These are phyloP conservation scores for Martes martes DNA, from an alignment of 2,113 vertebrate genomes.

Conservation along the genomic window DNA sequence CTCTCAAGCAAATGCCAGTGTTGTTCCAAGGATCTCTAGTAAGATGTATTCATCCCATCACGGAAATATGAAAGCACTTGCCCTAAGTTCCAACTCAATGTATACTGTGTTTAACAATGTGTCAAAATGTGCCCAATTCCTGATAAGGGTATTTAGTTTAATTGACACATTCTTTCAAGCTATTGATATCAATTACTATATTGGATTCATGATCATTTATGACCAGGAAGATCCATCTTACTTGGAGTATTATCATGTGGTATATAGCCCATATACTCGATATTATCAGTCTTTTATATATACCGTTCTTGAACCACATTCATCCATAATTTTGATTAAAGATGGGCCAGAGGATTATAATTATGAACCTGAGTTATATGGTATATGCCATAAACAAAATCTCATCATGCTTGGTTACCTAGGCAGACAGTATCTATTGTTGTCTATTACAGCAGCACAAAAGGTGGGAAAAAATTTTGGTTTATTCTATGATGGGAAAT, in stretches of 20 bases:
- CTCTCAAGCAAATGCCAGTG: neutral
- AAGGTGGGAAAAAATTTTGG: constrained; percentile 64
- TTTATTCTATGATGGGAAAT: rapidly evolving
- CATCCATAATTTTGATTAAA: neutral
- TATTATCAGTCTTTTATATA: neutral
- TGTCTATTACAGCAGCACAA: neutral
- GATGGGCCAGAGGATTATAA: neutral
- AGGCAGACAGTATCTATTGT: rapidly evolving
- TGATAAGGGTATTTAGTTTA: neutral
- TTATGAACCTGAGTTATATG: neutral
- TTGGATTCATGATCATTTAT: neutral
- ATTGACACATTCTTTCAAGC: neutral
- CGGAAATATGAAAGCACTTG: rapidly evolving
- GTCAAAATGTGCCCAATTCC: neutral
- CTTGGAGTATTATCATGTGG: too few relatives aligned
- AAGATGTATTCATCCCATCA: neutral
- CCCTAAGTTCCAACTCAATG: rapidly evolving
- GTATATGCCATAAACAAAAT: rapidly evolving
- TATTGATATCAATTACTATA: neutral
- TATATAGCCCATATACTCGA: neutral
- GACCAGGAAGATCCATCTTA: neutral
- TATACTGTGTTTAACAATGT: neutral
- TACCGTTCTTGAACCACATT: neutral
- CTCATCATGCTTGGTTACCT: neutral
- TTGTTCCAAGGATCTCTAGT: neutral